Percentiles rank a stretch among this genome's conserved stretches.
Evolutionary conservation across 2,113 vertebrate species (phyloP).

Genomic region (Tympanuchus pallidicinctus): DNA sequence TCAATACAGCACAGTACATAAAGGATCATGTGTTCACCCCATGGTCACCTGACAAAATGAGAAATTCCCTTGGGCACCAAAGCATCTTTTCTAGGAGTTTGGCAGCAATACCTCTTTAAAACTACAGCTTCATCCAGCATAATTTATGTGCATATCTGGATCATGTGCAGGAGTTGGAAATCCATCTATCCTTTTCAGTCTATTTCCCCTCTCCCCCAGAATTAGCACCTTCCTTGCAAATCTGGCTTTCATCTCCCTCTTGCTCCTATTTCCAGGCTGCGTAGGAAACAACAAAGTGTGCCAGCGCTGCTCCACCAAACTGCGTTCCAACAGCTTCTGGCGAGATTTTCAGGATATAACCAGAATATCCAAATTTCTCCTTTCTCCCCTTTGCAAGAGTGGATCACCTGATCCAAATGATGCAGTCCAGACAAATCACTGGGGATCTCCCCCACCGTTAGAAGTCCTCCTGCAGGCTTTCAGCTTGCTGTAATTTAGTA

Average conservation of each 20-base stretch:
- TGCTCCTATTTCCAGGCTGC: neutral
- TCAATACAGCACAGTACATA: accelerated
- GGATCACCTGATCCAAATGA: neutral
- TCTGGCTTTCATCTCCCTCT: slow-evolving; percentile 22
- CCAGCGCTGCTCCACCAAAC: neutral
- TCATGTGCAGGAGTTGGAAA: slow-evolving; percentile 1
- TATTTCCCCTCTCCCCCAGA: slow-evolving; percentile 7
- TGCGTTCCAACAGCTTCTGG: neutral
- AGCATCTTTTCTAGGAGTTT: neutral
- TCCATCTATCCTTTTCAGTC: neutral
- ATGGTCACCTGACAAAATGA: neutral
- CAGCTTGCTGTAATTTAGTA: neutral
- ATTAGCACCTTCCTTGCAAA: slow-evolving; percentile 22
- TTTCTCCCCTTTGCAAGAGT: neutral
- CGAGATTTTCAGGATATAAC: neutral
- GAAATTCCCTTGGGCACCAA: neutral
- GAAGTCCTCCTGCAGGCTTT: neutral
- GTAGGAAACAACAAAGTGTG: neutral
- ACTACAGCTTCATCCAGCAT: neutral
- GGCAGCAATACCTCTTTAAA: neutral
- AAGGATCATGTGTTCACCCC: neutral
- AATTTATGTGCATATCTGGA: neutral
- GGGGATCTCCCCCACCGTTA: neutral
- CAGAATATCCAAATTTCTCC: neutral
- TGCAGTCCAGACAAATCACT: neutral